These are phyloP conservation scores for Isaurus tuberculatus DNA, from an alignment of 92 coral and sea anemone species.

Conservation along the genomic window DNA sequence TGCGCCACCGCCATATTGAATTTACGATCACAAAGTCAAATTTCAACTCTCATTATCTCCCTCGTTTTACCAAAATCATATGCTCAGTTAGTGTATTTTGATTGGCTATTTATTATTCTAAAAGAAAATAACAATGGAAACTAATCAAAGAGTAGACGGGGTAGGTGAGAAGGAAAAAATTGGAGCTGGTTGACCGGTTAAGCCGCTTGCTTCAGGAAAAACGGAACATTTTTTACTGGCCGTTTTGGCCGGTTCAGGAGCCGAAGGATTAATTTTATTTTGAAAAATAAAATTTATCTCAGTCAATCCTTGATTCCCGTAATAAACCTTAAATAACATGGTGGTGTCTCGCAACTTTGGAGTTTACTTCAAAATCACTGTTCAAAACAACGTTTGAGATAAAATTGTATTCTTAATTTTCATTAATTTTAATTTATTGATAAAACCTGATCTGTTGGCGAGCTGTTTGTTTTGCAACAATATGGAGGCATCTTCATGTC, in stretches of 20 bases:
- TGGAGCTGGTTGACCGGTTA: slow-evolving; percentile 5
- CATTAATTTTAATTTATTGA: not conserved
- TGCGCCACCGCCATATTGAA: slow-evolving; percentile 14
- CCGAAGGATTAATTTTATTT: slow-evolving; percentile 4
- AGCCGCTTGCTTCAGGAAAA: slow-evolving; percentile 8
- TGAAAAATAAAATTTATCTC: too few relatives aligned
- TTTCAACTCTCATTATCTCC: too few relatives aligned
- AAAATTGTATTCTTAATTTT: not conserved
- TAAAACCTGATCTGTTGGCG: not conserved
- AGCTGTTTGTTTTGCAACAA: not conserved
- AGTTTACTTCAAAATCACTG: not conserved
- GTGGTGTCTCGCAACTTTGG: not conserved
- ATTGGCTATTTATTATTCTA: too few relatives aligned
- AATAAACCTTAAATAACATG: slow-evolving; percentile 1
- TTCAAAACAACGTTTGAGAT: not conserved
- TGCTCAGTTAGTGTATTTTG: too few relatives aligned
- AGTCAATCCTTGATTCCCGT: slow-evolving; percentile 6
- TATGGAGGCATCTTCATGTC: not conserved
- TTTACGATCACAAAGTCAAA: slow-evolving; percentile 1
- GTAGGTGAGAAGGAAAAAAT: too few relatives aligned
- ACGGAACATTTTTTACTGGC: slow-evolving; percentile 1
- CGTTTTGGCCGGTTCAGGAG: slow-evolving; percentile 10
- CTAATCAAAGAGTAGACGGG: slow-evolving; percentile 1
- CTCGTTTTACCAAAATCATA: too few relatives aligned
- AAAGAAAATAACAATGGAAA: slow-evolving; percentile 8